Conservation (phyloP, 2,888 invertebrate species). For the Synanthedon andrenaeformis region DNA sequence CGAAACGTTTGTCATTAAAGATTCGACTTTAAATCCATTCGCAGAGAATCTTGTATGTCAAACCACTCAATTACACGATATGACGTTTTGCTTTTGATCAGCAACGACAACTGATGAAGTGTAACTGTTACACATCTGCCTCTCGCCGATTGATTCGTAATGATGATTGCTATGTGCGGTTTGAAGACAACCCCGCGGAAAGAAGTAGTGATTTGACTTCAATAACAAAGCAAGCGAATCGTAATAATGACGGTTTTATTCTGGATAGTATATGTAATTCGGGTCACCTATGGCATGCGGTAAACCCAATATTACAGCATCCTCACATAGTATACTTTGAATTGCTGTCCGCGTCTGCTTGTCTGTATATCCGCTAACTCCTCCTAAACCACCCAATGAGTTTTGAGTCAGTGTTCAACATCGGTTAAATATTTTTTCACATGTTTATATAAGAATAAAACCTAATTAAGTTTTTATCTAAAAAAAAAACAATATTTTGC, state of each 20-base stretch:
- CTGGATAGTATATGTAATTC: conserved; percentile 19
- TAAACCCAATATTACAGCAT: too few relatives aligned
- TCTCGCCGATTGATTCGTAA: conserved; percentile 38
- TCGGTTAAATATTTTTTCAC: too few relatives aligned
- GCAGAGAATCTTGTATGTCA: neutral
- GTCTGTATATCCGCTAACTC: too few relatives aligned
- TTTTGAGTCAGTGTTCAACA: too few relatives aligned
- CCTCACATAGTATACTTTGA: too few relatives aligned
- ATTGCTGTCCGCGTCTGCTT: too few relatives aligned
- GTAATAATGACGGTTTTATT: conserved; percentile 37
- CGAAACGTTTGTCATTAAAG: conserved; percentile 1
- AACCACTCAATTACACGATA: neutral
- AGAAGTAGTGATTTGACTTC: conserved; percentile 42
- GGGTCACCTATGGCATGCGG: neutral
- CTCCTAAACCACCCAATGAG: too few relatives aligned
- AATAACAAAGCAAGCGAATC: conserved; percentile 47
- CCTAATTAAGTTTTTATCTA: too few relatives aligned
- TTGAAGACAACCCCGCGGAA: conserved; percentile 41
- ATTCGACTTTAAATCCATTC: neutral
- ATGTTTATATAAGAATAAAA: too few relatives aligned
- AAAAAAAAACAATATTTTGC: too few relatives aligned
- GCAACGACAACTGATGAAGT: conserved; percentile 33
- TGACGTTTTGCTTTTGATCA: neutral
- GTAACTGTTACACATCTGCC: conserved; percentile 60
- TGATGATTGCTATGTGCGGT: conserved; percentile 48